Percentiles rank a stretch among this genome's conserved stretches.
These are phyloP conservation scores for Gymnopithys bicolor DNA, from an alignment of 2,797 vertebrate species.

Conservation along the genomic window DNA sequence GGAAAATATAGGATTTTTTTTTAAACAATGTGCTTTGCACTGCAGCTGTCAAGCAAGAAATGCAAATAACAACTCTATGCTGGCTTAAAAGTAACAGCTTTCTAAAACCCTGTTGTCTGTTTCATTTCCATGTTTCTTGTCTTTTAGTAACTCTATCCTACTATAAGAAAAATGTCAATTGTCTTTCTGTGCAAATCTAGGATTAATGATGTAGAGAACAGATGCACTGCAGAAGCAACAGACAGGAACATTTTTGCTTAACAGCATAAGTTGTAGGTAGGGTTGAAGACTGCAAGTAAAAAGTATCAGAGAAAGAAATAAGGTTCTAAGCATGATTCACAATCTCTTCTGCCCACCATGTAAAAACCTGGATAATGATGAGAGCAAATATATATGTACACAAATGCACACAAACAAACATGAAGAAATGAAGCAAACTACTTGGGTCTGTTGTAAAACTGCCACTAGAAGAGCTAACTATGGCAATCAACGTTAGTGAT, in stretches of 20 bases:
- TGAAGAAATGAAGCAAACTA: background rate
- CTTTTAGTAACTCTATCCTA: conserved; percentile 29
- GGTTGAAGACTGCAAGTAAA: background rate
- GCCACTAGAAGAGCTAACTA: background rate
- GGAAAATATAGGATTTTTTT: background rate
- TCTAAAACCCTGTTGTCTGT: conserved; percentile 13
- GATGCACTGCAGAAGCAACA: conserved; percentile 3
- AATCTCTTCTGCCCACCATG: background rate
- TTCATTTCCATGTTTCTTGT: background rate
- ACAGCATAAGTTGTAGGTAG: background rate
- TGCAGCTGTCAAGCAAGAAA: conserved; percentile 39
- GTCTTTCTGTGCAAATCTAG: conserved; percentile 3
- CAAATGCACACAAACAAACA: background rate
- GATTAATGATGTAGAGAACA: conserved; percentile 39
- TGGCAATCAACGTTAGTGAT: background rate
- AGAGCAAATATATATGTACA: rapidly evolving
- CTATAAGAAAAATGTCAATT: conserved; percentile 24
- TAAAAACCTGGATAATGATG: background rate
- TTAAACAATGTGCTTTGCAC: background rate
- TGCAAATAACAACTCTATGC: background rate
- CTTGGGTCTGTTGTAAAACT: background rate
- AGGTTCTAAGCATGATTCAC: background rate
- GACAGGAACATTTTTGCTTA: background rate
- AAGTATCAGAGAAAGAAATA: background rate
- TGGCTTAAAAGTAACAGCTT: conserved; percentile 24